Evolutionary conservation across 2,888 invertebrate genomes (phyloP), one percentile per base, ranked within the genome.

Genomic region (Hydrotaea cyrtoneurina): DNA sequence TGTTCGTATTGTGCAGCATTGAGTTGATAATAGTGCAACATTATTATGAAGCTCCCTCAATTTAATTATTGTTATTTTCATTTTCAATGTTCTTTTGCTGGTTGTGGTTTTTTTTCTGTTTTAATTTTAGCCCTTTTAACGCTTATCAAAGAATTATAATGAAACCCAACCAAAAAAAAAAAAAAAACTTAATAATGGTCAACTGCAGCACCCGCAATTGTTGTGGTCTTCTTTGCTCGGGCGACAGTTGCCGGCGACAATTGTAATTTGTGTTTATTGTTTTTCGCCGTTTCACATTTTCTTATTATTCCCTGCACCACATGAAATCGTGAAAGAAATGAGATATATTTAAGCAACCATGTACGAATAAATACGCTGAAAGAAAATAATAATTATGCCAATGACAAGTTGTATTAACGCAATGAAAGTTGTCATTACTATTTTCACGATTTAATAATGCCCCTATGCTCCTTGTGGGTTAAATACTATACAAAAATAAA

Each of bases 241-340:
- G 0, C 53, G 64, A 76, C 64, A 66, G 64, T 53, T 74, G 74
- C 74, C 74, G 59, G 74, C 59, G 69, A 69, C 69, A 69, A 73
- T 73, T 73, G 73, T 73, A 73, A 73, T 57, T 73, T 57, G 73
- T 73, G 73, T 57, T 73, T 57, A 76, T 66, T 31, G 36, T 43
- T 43, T 73, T 19, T 19, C 69, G 26, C 43, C 8, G 64, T 36
- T 23, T 69, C 15, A 39, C 17, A 17, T 46, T 69, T 69, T 21
- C 2, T 69, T 23, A 2, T 62, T n/a, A 62, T 62, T 62, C n/a
- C 66, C 36, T 21, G 4, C 39, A 43, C 39, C 66, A 21, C 39
- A 59, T 43, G 66, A n/a, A 36, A 64, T 17, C 3, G 17, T 4
- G 10, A 11, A 62, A 64, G 17, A 23, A 64, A 31, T 62, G 19